Percentiles rank a stretch among this genome's conserved stretches.
Conservation (phyloP, 1,140 invertebrate genomes). For the Drosophila sp. region DNA sequence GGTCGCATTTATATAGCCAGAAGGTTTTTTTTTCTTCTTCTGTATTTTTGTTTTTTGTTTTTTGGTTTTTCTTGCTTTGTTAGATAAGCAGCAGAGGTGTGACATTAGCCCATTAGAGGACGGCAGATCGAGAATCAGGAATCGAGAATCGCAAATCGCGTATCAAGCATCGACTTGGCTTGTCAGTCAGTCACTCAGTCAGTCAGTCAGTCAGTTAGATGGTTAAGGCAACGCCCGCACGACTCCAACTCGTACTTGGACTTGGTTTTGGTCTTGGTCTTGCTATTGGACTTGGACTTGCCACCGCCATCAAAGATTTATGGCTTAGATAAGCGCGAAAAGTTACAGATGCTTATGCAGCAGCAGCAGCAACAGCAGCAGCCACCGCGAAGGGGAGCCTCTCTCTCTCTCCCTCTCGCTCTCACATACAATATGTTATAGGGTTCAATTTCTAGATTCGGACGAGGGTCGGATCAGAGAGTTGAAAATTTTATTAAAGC, state of each 20-base stretch:
- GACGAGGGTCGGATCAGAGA: slow-evolving; percentile 48
- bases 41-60: background rate
- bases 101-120: slow-evolving; percentile 75
- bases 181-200: slow-evolving; percentile 69
- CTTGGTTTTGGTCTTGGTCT: slow-evolving; percentile 21
- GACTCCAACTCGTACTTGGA: slow-evolving; percentile 50
- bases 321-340: slow-evolving; percentile 79
- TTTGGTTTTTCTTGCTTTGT: slow-evolving; percentile 37
- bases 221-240: slow-evolving; percentile 70
- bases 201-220: slow-evolving; percentile 40
- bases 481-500: background rate
- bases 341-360: slow-evolving; percentile 81
- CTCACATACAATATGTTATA: background rate
- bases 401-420: background rate
- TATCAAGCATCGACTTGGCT: slow-evolving; percentile 57
- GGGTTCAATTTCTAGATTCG: slow-evolving; percentile 43
- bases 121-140: slow-evolving; percentile 46
- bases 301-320: slow-evolving; percentile 79
- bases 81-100: slow-evolving; percentile 57
- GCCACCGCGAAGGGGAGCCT: slow-evolving; percentile 61
- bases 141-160: slow-evolving; percentile 41
- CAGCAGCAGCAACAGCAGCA: slow-evolving; percentile 75
- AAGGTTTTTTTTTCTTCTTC: background rate
- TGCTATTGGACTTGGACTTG: slow-evolving; percentile 48
- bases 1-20: slow-evolving; percentile 65